Percentiles rank a stretch among this genome's conserved stretches.
Evolutionary conservation across 1,140 invertebrate genomes (phyloP).

Genomic region (Brachionus paranguensis): DNA sequence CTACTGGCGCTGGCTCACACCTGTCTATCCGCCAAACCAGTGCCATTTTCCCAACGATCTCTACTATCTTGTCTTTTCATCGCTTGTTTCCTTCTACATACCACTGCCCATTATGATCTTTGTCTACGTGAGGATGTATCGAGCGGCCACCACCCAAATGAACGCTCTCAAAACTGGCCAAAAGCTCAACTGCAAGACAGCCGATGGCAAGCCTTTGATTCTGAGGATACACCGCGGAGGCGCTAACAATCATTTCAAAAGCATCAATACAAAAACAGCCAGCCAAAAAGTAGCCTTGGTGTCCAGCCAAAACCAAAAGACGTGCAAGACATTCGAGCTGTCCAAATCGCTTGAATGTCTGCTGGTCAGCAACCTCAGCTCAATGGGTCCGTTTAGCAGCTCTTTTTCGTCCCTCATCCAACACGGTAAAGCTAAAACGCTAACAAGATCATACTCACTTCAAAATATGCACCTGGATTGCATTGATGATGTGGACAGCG

Average conservation of each 20-base stretch:
- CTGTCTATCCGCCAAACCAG: no score
- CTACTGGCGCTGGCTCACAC: no score
- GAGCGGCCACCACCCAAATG: no score
- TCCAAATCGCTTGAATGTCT: background rate
- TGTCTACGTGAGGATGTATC: no score
- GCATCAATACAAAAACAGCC: no score
- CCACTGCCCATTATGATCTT: no score
- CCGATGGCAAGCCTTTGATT: no score
- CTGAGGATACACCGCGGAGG: background rate
- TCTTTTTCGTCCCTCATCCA: background rate
- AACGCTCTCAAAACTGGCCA: no score
- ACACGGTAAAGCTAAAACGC: background rate
- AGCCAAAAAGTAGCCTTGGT: background rate
- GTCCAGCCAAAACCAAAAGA: background rate
- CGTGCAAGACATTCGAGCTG: background rate
- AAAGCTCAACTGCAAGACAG: no score
- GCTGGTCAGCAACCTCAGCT: background rate
- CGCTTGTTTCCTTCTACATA: no score
- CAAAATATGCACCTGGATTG: background rate
- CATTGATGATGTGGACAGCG: background rate
- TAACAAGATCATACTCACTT: background rate
- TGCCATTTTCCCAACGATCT: no score
- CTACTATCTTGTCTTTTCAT: no score
- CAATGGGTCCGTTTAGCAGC: background rate
- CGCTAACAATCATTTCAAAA: background rate